Evolutionary conservation across 2,888 invertebrate species (phyloP).

Genomic region (Eupithecia dodoneata): DNA sequence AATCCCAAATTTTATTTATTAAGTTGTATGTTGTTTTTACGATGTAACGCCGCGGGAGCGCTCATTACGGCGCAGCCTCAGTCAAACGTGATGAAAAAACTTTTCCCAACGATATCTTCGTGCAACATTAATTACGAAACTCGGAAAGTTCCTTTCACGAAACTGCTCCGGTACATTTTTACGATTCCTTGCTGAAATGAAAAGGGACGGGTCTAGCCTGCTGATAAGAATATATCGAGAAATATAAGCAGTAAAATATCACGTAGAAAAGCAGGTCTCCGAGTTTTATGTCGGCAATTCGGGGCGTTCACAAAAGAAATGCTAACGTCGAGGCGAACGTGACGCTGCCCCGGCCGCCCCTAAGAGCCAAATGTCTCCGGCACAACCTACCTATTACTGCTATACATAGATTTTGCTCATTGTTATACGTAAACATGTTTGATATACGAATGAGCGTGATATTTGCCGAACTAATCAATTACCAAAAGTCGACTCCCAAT

Average conservation of each 20-base stretch:
- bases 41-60: slow-evolving; percentile 75
- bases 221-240: slow-evolving; percentile 78
- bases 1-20: slow-evolving; percentile 81
- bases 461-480: slow-evolving; percentile 40
- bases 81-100: slow-evolving; percentile 79
- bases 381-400: slow-evolving; percentile 24
- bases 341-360: slow-evolving; percentile 58
- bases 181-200: slow-evolving; percentile 69
- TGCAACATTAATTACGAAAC: slow-evolving; percentile 81
- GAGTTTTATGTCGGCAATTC: slow-evolving; percentile 82
- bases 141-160: slow-evolving; percentile 64
- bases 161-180: slow-evolving; percentile 66
- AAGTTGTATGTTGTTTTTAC: slow-evolving; percentile 83
- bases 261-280: slow-evolving; percentile 78
- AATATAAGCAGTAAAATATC: slow-evolving; percentile 77
- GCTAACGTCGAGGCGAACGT: slow-evolving; percentile 74
- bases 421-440: slow-evolving; percentile 38
- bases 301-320: slow-evolving; percentile 82
- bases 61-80: slow-evolving; percentile 74
- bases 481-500: slow-evolving; percentile 36
- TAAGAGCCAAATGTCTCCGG: slow-evolving; percentile 32
- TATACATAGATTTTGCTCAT: slow-evolving; percentile 25
- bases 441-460: slow-evolving; percentile 32
- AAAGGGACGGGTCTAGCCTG: slow-evolving; percentile 63
- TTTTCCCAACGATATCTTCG: slow-evolving; percentile 77